Evolutionary conservation across 2,113 vertebrate genomes (phyloP).

Genomic region (Istiophorus platypterus): DNA sequence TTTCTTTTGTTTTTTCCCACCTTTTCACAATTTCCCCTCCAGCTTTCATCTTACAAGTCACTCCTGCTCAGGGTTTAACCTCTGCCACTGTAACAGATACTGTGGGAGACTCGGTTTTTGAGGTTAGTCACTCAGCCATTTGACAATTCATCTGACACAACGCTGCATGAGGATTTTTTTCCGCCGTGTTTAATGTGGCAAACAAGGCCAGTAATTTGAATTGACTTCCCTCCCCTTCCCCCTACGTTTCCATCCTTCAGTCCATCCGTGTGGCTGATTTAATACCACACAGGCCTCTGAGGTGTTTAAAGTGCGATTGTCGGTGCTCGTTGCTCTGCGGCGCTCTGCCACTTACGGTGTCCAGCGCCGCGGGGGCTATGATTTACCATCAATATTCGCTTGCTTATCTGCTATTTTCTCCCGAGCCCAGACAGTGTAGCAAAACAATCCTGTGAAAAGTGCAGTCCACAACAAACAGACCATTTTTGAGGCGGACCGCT

Average conservation of each 20-base stretch:
- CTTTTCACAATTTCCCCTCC: conserved; percentile 33
- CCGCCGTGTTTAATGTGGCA: neutral
- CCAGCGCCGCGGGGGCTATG: conserved; percentile 28
- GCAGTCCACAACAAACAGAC: conserved; percentile 48
- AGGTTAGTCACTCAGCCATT: conserved; percentile 11
- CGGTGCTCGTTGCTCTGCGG: conserved; percentile 37
- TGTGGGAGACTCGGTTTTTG: conserved; percentile 39
- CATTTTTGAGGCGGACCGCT: conserved; percentile 32
- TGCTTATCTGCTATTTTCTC: conserved; percentile 51
- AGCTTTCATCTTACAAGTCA: conserved; percentile 42
- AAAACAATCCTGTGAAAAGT: conserved; percentile 46
- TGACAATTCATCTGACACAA: conserved; percentile 9
- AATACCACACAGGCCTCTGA: conserved; percentile 29
- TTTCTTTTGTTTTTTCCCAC: neutral
- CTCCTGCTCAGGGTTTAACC: conserved; percentile 13
- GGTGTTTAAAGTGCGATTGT: conserved; percentile 54
- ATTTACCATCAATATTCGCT: conserved; percentile 56
- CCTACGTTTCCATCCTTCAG: neutral
- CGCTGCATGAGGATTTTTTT: neutral
- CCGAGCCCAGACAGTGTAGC: conserved; percentile 50
- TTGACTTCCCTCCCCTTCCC: neutral
- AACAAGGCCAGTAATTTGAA: neutral
- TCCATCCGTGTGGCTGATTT: conserved; percentile 42
- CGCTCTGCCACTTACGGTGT: conserved; percentile 50
- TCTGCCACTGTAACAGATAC: conserved; percentile 1